Evolutionary conservation across 2,113 vertebrate species (phyloP).

Genomic region (Elgaria multicarinata): DNA sequence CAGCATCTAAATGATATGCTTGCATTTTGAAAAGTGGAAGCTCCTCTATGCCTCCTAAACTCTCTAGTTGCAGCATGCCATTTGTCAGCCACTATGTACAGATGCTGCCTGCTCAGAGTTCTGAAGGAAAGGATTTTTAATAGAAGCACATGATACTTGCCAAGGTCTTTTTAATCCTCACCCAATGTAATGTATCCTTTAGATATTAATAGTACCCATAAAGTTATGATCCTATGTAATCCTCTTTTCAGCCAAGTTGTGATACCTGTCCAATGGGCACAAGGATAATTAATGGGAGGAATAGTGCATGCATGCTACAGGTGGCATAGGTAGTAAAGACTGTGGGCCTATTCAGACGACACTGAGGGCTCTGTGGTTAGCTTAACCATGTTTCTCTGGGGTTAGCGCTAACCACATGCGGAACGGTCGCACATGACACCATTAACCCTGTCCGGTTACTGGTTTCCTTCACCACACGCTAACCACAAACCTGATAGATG

Average conservation of each 20-base stretch:
- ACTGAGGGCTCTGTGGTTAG: too few relatives aligned
- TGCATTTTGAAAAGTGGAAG: background rate
- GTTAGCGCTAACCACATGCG: too few relatives aligned
- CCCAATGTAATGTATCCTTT: background rate
- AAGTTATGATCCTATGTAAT: background rate
- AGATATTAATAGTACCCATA: background rate
- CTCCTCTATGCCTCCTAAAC: background rate
- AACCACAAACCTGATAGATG: too few relatives aligned
- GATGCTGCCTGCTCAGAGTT: background rate
- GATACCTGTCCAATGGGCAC: background rate
- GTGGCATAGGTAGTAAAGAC: background rate
- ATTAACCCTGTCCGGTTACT: too few relatives aligned
- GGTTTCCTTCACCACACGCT: too few relatives aligned
- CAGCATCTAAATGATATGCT: background rate
- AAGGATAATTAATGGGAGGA: background rate
- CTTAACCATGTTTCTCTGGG: too few relatives aligned
- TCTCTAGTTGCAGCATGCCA: background rate
- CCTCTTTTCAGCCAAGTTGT: background rate
- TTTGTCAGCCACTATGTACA: too few relatives aligned
- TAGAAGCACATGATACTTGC: background rate
- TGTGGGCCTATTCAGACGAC: too few relatives aligned
- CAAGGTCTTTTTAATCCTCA: background rate
- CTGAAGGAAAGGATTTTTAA: background rate
- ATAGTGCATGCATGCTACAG: background rate
- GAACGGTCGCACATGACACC: too few relatives aligned